Evolutionary conservation across 2,113 vertebrate genomes (phyloP).

Genomic region (Corynorhinus townsendii): DNA sequence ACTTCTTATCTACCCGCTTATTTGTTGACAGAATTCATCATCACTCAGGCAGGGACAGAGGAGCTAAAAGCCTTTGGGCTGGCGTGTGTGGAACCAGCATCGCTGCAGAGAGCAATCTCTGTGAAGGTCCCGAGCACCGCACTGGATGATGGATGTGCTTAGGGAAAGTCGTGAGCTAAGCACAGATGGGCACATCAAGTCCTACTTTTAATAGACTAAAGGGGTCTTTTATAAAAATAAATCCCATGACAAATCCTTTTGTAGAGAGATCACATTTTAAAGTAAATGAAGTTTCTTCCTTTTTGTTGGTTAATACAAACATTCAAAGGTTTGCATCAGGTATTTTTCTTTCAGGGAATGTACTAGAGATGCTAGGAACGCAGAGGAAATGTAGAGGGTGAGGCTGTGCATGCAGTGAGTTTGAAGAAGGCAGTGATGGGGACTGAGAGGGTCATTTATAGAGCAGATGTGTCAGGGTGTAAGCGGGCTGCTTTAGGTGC

Average conservation of each 20-base stretch:
- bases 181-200: not conserved
- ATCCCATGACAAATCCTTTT: not conserved
- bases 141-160: not conserved
- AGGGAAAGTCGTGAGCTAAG: not conserved
- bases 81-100: not conserved
- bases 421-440: not conserved
- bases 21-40: not conserved
- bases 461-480: not conserved
- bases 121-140: not conserved
- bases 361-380: rapidly evolving
- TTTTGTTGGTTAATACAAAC: not conserved
- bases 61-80: not conserved
- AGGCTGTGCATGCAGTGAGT: not conserved
- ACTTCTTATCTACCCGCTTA: not conserved
- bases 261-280: not conserved
- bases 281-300: not conserved
- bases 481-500: not conserved
- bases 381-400: not conserved
- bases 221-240: not conserved
- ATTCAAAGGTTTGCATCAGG: not conserved
- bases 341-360: not conserved
- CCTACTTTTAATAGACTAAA: not conserved
- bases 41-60: not conserved
- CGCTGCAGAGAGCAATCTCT: not conserved
- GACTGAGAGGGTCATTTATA: rapidly evolving